These are phyloP conservation scores for Heliconius aoede DNA, from an alignment of 2,888 invertebrate genomes.

Conservation along the genomic window DNA sequence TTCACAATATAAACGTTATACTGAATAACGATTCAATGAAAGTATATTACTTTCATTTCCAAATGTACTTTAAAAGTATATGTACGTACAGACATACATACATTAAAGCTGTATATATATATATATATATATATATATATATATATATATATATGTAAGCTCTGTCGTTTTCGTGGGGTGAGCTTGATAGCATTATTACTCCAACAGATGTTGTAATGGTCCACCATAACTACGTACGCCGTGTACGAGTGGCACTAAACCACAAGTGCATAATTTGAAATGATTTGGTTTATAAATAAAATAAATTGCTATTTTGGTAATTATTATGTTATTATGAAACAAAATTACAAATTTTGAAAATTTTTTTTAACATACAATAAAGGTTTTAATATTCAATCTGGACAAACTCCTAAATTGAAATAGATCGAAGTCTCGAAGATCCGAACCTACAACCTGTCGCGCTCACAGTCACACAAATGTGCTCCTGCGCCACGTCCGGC, in stretches of 20 bases:
- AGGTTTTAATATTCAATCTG: neutral
- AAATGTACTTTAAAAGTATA: constrained; percentile 30
- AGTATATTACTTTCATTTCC: constrained; percentile 36
- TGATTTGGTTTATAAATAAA: neutral
- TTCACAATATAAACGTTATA: constrained; percentile 23
- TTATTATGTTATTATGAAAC: neutral
- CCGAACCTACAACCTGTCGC: neutral
- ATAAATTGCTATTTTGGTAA: neutral
- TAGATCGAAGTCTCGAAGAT: neutral
- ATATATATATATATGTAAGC: constrained; percentile 9
- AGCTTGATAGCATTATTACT: constrained; percentile 40
- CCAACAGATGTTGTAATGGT: constrained; percentile 38
- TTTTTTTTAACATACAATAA: neutral
- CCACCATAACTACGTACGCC: constrained; percentile 19
- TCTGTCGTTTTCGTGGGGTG: constrained; percentile 29
- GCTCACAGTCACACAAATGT: neutral
- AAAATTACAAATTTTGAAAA: too few relatives aligned
- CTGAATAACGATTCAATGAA: constrained; percentile 26
- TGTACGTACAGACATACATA: neutral
- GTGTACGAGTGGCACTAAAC: constrained; percentile 19
- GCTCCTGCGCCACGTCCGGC: too few relatives aligned
- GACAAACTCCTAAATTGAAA: too few relatives aligned
- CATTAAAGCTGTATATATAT: neutral
- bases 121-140: too few relatives aligned
- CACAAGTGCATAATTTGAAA: constrained; percentile 14